Conservation (phyloP, 2,888 invertebrate species). For the Pogonocherus hispidulus region DNA sequence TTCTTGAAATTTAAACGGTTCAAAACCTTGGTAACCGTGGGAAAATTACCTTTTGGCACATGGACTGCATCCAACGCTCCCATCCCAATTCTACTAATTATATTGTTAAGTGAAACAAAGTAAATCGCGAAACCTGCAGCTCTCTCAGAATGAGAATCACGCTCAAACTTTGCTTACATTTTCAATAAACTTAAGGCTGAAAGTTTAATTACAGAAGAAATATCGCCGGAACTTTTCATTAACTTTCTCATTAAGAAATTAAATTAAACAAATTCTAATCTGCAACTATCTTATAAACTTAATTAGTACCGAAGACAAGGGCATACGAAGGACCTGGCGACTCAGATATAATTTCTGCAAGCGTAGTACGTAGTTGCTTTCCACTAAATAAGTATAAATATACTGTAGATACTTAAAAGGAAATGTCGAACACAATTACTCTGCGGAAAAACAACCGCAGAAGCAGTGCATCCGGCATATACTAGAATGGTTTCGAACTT, state of each 20-base stretch:
- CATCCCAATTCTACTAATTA: constrained; percentile 50
- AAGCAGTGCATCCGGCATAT: too few species aligned
- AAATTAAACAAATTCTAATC: constrained; percentile 41
- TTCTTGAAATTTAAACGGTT: too few species aligned
- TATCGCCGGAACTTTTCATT: constrained; percentile 50
- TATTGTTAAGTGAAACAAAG: constrained; percentile 48
- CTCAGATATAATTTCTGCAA: too few species aligned
- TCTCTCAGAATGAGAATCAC: constrained; percentile 46
- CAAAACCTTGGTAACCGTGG: neutral
- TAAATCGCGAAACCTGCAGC: constrained; percentile 50
- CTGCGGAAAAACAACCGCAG: too few species aligned
- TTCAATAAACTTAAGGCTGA: constrained; percentile 54
- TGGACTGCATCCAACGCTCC: neutral
- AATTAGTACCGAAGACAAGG: constrained; percentile 6
- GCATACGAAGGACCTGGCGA: neutral
- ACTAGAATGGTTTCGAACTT: too few species aligned
- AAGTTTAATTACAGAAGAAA: constrained; percentile 56
- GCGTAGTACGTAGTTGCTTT: too few species aligned
- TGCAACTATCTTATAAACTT: constrained; percentile 38
- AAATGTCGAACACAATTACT: too few species aligned
- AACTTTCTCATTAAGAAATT: constrained; percentile 45
- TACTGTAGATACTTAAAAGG: too few species aligned
- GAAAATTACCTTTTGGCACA: neutral
- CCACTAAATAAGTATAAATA: too few species aligned
- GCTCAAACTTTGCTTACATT: constrained; percentile 53